A percentile compares a stretch with the other conserved stretches of the same genome.
Conservation (phyloP, 2,797 vertebrate species). For the Pseudopleuronectes americanus region DNA sequence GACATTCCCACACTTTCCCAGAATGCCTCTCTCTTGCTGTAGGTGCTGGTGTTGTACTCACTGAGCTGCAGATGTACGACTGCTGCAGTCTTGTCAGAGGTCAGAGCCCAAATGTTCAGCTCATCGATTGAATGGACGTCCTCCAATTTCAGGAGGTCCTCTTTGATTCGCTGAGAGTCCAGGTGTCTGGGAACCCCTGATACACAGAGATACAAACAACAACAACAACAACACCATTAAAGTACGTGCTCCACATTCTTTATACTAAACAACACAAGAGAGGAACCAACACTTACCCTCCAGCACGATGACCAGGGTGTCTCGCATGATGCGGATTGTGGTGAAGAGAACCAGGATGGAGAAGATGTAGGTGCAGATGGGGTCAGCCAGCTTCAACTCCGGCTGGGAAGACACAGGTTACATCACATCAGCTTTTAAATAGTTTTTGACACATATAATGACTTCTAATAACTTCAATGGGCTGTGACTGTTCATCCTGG, state of each 20-base stretch:
- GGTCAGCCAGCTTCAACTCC: constrained; percentile 96
- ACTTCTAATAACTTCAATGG: neutral
- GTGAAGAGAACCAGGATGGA: constrained; percentile 94
- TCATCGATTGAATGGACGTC: constrained; percentile 94
- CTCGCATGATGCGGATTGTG: constrained; percentile 92
- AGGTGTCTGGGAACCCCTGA: constrained; percentile 93
- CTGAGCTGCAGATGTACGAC: constrained; percentile 93
- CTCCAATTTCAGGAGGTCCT: constrained; percentile 93
- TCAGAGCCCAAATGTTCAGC: constrained; percentile 96
- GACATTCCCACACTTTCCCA: neutral
- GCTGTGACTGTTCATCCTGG: too few relatives aligned
- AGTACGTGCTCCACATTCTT: neutral
- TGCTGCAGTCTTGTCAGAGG: constrained; percentile 91
- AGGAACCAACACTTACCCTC: constrained; percentile 85
- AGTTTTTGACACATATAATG: neutral
- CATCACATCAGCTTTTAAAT: constrained; percentile 2
- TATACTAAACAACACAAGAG: neutral
- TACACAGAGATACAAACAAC: neutral
- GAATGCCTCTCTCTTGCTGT: neutral
- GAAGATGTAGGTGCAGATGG: constrained; percentile 97
- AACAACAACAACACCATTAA: neutral
- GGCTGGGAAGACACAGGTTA: constrained; percentile 85
- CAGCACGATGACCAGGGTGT: constrained; percentile 92
- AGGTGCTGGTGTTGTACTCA: constrained; percentile 72
- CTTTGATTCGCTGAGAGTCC: constrained; percentile 88